Base-by-base conservation (phyloP, 2,113 vertebrate species). In the Anarrhichthys ocellatus region DNA sequence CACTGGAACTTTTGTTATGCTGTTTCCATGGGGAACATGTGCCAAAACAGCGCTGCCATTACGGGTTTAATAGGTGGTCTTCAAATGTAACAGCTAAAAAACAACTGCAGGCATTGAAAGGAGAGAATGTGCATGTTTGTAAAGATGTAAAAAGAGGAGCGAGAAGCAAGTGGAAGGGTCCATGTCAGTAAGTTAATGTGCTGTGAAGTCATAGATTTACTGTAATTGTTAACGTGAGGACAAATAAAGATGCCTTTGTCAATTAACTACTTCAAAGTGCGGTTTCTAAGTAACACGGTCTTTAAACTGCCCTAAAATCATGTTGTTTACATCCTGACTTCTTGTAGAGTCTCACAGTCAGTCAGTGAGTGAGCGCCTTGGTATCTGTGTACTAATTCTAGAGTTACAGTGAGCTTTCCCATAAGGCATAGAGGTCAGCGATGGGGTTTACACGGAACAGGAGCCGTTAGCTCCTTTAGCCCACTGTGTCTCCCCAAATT, bases 81-180 rank as follows among this genome's bases (percentile, higher is more conserved):
- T 59, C 32, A 68, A 54, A 61, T 38, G 61, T 84, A 46, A 79
- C 34, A 34, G 6, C 61, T 66, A 15, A 85, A 2, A 82, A 72
- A 86, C 85, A 84, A 79, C 63, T 34, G 38, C 4, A 27, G 69
- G 85, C 82, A 81, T 73, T 90, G 81, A 85, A 80, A 85, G 44
- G 24, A 48, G 24, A 63, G 86, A 85, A 85, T 86, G 83, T 73
- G 72, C 18, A 9, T 2, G 58, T 68, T 71, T 84, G 75, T 29
- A 50, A 78, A 86, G 76, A 85, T 5, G 52, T 27, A 44, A 67
- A 34, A 46, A 52, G 32, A 29, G 29, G 27, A 42, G n/a, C 8
- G 14, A 71, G 64, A 42, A 15, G 36, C 9, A 56, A 64, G 66
- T 68, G 24, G 58, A 73, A 46, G 5, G 61, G 1, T 44, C 29